Evolutionary conservation across 2,113 vertebrate genomes (phyloP), one percentile per base, ranked within the genome.

Genomic region (Dunckerocampus dactyliophorus): DNA sequence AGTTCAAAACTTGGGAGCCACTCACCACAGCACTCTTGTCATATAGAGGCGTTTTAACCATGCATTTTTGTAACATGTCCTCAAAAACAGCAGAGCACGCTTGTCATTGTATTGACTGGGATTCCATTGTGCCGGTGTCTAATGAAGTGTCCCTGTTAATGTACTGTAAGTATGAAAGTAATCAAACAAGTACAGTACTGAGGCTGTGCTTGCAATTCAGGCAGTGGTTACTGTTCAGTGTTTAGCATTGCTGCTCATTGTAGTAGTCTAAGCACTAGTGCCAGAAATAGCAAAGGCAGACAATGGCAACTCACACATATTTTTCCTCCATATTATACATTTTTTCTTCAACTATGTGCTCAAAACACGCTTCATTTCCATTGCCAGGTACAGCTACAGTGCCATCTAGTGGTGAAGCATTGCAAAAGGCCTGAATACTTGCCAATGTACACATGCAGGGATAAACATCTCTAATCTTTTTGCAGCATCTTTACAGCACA

Each of bases 331-430:
- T 34, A 34, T 5, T 34, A 34, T 28, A 28, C 5, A 28, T 34
- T 46, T 8, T 22, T 0, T 34, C 19, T 7, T 2, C 9, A 16
- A 21, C 8, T 12, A n/a, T 2, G 10, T 0, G 21, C 43, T 24
- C 21, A 37, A 17, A 52, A 28, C 11, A 3, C 20, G 1, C 3
- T n/a, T n/a, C 1, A 21, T 57, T 47, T n/a, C 14, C 31, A 46
- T 1, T 3, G 28, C 37, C 16, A 47, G 28, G 28, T 15, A 45
- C 46, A 64, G 45, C 71, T 59, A 34, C 48, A 77, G 55, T 55
- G 58, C 67, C 79, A 67, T 39, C 85, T 75, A 61, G 63, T 79
- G 82, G 76, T 53, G 21, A 0, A 34, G 4, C 31, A 34, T 34
- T 34, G 4, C 31, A 34, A 5, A 2, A 1, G 7, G 2, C 24